Conservation (phyloP, 1,140 invertebrate genomes). For the Mamestra configurata region DNA sequence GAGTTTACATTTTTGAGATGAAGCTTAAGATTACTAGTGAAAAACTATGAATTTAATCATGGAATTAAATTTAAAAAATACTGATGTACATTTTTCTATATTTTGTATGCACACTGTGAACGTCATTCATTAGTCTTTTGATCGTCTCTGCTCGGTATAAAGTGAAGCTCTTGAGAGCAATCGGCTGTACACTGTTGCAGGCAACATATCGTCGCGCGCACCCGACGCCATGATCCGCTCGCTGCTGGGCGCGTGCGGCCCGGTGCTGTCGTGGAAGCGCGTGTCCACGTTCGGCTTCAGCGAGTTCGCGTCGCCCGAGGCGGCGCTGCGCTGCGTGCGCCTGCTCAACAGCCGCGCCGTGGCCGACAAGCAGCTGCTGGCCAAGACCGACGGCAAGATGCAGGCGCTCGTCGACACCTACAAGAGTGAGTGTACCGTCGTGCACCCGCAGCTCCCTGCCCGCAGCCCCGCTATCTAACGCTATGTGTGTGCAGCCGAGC, state of each 20-base stretch:
- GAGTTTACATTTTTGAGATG: too few relatives aligned
- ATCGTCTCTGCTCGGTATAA: too few relatives aligned
- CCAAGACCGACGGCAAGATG: slow-evolving; percentile 99
- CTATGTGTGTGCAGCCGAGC: slow-evolving; percentile 71
- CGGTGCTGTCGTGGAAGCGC: slow-evolving; percentile 98
- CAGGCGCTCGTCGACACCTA: slow-evolving; percentile 98
- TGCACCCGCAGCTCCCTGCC: background rate
- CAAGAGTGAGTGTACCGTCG: slow-evolving; percentile 91
- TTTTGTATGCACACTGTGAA: too few relatives aligned
- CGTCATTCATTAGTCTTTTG: too few relatives aligned
- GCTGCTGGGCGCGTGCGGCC: slow-evolving; percentile 96
- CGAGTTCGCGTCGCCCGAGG: slow-evolving; percentile 97
- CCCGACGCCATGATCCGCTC: slow-evolving; percentile 98
- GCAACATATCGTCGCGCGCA: slow-evolving; percentile 98
- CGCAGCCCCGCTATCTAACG: too few relatives aligned
- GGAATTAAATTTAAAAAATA: too few relatives aligned
- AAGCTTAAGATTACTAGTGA: too few relatives aligned
- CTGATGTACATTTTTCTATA: too few relatives aligned
- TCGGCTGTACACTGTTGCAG: slow-evolving; percentile 79
- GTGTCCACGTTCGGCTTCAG: slow-evolving; percentile 99
- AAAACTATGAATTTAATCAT: too few relatives aligned
- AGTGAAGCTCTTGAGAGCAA: too few relatives aligned
- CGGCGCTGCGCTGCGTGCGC: slow-evolving; percentile 97
- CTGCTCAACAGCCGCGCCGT: slow-evolving; percentile 98
- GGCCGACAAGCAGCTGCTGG: slow-evolving; percentile 97